A percentile compares a stretch with the other conserved stretches of the same genome.
phyloP scores from a whole-genome alignment of 2,797 vertebrate species.

The Artibeus jamaicensis region DNA sequence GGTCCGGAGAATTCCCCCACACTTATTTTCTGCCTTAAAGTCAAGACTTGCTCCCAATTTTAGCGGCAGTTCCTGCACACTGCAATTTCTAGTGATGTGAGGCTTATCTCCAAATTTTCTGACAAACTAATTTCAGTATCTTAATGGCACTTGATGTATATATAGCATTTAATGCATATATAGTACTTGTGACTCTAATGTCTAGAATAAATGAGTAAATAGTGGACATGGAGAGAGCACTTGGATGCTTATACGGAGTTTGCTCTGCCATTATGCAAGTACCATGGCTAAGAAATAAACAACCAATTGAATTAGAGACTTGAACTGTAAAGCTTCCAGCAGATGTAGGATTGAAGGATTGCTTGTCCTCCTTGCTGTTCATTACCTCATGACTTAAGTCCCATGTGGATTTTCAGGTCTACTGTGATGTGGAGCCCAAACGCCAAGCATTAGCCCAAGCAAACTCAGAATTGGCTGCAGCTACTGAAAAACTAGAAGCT shows the following conservation, averaged over 20 bases:
- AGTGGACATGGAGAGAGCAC: not conserved
- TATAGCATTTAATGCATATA: not conserved
- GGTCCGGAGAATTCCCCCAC: not conserved
- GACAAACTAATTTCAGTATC: not conserved
- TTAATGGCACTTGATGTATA: not conserved
- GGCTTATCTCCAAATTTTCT: not conserved
- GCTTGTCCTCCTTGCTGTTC: not conserved
- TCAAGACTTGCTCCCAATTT: not conserved
- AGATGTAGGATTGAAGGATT: not conserved
- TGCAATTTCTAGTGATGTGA: not conserved
- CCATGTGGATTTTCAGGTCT: constrained; percentile 80
- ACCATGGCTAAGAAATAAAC: not conserved
- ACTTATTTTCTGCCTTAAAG: not conserved
- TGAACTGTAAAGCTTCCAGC: not conserved
- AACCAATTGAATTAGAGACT: not conserved
- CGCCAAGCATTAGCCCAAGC: constrained; percentile 83
- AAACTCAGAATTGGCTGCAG: constrained; percentile 86
- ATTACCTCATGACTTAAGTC: not conserved
- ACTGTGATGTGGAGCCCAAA: constrained; percentile 89
- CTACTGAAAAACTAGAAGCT: constrained; percentile 85
- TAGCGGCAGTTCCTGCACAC: not conserved
- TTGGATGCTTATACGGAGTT: not conserved
- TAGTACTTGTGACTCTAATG: not conserved
- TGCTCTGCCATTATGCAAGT: not conserved
- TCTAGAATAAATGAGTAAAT: not conserved